These are phyloP conservation scores for Drosophila mettleri DNA, from an alignment of 2,888 invertebrate species.

Conservation along the genomic window DNA sequence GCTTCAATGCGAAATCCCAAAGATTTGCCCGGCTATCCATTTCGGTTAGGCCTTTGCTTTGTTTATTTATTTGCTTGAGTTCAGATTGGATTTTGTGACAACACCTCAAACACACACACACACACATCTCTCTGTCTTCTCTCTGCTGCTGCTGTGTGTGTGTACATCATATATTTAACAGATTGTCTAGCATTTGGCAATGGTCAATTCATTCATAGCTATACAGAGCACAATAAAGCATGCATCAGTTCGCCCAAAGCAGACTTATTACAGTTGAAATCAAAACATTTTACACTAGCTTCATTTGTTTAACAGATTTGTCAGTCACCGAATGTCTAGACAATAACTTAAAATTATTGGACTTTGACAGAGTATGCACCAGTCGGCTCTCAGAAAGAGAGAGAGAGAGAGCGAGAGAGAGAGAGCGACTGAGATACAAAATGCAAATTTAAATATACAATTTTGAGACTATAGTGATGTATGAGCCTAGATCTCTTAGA, in stretches of 20 bases:
- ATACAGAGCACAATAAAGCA: neutral
- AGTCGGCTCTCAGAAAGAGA: no score
- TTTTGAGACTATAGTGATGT: no score
- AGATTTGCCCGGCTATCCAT: slow-evolving; percentile 41
- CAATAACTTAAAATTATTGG: neutral
- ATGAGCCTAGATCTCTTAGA: neutral
- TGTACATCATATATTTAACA: slow-evolving; percentile 22
- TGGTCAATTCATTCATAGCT: slow-evolving; percentile 13
- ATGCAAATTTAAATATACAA: neutral
- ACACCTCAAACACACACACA: slow-evolving; percentile 18
- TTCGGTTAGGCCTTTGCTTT: slow-evolving; percentile 22
- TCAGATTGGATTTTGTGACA: slow-evolving; percentile 59
- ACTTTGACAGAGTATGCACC: neutral
- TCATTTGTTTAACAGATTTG: neutral
- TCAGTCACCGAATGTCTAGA: neutral
- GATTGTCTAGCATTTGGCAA: slow-evolving; percentile 26
- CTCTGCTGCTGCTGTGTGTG: no score
- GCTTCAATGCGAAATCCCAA: slow-evolving; percentile 40
- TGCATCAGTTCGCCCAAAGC: neutral
- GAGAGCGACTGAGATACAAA: neutral
- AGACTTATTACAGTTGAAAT: neutral
- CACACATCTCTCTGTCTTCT: no score
- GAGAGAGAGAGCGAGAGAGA: no score
- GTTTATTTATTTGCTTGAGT: slow-evolving; percentile 47
- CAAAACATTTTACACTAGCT: neutral